Base-by-base conservation (phyloP, 1,140 invertebrate genomes). In the Trichonephila clavata region DNA sequence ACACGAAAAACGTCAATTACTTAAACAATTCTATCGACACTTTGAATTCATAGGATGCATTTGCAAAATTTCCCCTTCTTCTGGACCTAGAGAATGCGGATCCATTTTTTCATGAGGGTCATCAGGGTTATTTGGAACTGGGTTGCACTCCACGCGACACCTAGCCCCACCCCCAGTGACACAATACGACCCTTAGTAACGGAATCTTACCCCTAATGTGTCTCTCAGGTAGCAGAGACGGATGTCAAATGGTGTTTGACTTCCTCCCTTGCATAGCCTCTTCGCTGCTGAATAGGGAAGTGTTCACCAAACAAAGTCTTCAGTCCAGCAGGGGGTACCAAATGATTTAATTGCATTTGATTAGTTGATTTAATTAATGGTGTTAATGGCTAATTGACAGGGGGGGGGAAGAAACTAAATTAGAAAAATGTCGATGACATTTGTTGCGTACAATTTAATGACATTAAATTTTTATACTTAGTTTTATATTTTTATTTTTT, bases 141-240 rank as follows among this genome's bases (percentile, higher is more conserved):
- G 71, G 71, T 77, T 39, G 32, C 71, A 14, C 71, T 77, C 71
- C 71, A 77, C 27, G 71, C 71, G 71, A 77, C 71, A 77, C 71
- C 18, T 77, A 5, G 5, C 14, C 14, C 68, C 71, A 5, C 27
- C 27, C 13, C 13, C 71, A 13, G 71, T 27, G 10, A 77, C 27
- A 18, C 27, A 32, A 77, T 32, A 6, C 71, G 71, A 77, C 71
- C 65, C 71, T 32, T 27, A 7, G 32, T 77, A 77, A 77, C 71
- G 71, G 71, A 16, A 77, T 77, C 68, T 6, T 24, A 32, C 16
- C 6, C 71, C 32, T 77, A 77, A 77, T 77, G 32, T 77, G 4
- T 77, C 71, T 77, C 65, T 32, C 27, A 77, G 71, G 71, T 77
- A 77, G 71, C 32, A 7, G 4, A 77, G 18, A 39, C 71, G 71